Percentiles rank a stretch among this genome's conserved stretches.
Conservation (phyloP, 2,888 invertebrate species). For the Podotricha telesiphe region DNA sequence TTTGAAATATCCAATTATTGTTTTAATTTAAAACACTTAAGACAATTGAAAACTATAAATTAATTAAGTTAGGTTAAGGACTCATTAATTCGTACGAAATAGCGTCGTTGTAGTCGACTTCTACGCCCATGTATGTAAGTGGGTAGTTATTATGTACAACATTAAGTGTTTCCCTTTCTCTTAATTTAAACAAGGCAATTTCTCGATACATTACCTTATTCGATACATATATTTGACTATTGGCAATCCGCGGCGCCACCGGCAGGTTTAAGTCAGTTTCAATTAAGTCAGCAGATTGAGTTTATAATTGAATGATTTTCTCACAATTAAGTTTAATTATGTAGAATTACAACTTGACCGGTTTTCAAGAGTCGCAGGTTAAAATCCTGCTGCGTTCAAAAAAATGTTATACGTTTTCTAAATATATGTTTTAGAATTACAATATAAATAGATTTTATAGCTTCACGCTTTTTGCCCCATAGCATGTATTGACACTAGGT, state of each 20-base stretch:
- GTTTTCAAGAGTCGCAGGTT: no score
- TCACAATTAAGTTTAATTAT: neutral
- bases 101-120: neutral
- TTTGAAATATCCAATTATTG: neutral
- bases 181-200: conserved; percentile 26
- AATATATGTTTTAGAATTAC: no score
- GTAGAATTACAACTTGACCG: no score
- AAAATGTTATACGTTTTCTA: no score
- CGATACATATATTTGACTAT: conserved; percentile 19
- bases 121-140: conserved; percentile 11
- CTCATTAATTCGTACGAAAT: neutral
- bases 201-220: conserved; percentile 6
- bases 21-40: neutral
- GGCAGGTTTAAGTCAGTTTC: conserved; percentile 29
- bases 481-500: no score
- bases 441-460: no score
- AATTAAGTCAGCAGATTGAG: conserved; percentile 13
- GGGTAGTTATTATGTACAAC: neutral
- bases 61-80: neutral
- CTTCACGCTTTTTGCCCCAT: no score
- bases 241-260: conserved; percentile 32
- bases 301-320: conserved; percentile 5
- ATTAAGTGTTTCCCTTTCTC: conserved; percentile 24
- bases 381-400: no score
- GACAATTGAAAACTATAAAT: neutral